Base-by-base conservation (phyloP, 2,113 vertebrate species). In the Pterocles gutturalis region DNA sequence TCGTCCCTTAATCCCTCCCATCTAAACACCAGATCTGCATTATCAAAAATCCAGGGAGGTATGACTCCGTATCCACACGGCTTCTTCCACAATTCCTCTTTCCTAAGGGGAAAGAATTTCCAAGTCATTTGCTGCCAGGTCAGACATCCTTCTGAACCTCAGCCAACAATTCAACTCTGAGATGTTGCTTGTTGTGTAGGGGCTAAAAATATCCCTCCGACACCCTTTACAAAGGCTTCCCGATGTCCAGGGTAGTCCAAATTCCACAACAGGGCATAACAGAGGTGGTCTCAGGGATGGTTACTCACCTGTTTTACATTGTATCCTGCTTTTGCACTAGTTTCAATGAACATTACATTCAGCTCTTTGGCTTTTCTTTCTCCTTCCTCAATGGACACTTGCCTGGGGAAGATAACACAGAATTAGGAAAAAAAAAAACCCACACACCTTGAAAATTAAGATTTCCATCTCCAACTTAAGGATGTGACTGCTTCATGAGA, bases 281-380 rank as follows among this genome's bases (percentile, higher is more conserved):
- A 25, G 49, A 51, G 25, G 10, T 7, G 49, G 31, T 5, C 12
- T 5, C 9, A 2, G 19, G 19, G 51, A 17, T 36, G 12, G n/a
- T 2, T 16, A 53, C 99, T 99, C 98, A 99, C 99, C 99, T 99
- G 99, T 98, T 99, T 99, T 77, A 99, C 99, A 43, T 99, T 99
- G 98, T 99, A 99, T 96, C 99, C 99, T 31, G 99, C 99, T 98
- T 99, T 99, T 93, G 99, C 99, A 96, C 99, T 99, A 97, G 99
- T 99, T 99, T 99, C 99, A 96, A 99, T 99, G 99, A 99, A 99
- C 99, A 99, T 99, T 98, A 99, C 99, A 98, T 99, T 99, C 98
- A 99, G 99, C 98, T 99, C 99, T 99, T 99, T 99, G 99, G 99
- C 99, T 99, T 99, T 99, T 98, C 99, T 98, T 94, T 99, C 99